Evolutionary conservation across 1,140 invertebrate genomes (phyloP), one percentile per base, ranked within the genome.

Genomic region (Andricus grossulariae): DNA sequence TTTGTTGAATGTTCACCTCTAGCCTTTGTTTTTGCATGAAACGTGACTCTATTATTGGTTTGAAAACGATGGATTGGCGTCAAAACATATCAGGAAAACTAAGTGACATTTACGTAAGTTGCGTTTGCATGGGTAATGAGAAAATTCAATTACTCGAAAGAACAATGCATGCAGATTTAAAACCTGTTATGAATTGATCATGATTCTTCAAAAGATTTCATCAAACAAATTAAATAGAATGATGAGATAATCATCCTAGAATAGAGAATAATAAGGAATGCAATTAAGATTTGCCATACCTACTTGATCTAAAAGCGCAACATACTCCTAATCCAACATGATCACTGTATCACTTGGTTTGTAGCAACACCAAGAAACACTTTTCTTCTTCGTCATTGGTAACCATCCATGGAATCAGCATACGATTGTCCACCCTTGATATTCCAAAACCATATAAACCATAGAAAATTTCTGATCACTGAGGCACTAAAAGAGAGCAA

Each of bases 1-100:
- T 66, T 66, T 66, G 60, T 45, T 45, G 39, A 45, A 11, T 45
- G 39, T 39, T 32, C 4, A 45, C 16, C 32, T 66, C 11, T 16
- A 15, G 60, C 60, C 39, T 66, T 66, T 39, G 60, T 66, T 66
- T 66, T 66, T 66, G 25, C 60, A 66, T 66, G 15, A 66, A 66
- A 66, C 60, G 60, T 66, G 60, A 45, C 60, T 60, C 25, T 16
- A 39, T 66, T 39, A 66, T 66, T 66, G 60, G 32, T 4, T 66
- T 39, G n/a, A 16, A 66, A 66, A 21, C 60, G 16, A 66, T 66
- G 39, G 60, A 66, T 66, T 32, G 32, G 25, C 32, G 60, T 66
- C 60, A 66, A 66, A 32, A 66, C 60, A 66, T 66, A 39, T 39
- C 25, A 66, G 60, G 25, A 66, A 66, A 66, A 66, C 60, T 39